phyloP scores from a whole-genome alignment of 1,140 invertebrate genomes.

The Drosophila sulfurigaster region DNA sequence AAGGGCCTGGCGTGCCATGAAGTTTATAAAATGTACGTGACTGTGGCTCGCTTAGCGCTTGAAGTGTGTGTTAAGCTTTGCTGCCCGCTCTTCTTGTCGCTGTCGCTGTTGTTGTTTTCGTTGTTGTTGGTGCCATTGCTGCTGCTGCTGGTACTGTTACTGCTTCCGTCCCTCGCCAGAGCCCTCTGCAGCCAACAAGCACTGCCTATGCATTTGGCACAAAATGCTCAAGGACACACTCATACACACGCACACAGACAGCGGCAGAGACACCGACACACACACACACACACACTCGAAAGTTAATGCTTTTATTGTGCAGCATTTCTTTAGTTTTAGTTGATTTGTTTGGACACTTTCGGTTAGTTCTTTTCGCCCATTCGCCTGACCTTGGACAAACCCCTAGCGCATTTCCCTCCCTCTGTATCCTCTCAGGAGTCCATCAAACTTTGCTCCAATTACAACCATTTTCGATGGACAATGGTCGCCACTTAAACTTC shows the following conservation, averaged over 20 bases:
- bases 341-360: constrained; percentile 75
- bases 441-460: constrained; percentile 52
- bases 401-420: background rate
- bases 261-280: background rate
- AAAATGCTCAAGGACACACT: constrained; percentile 76
- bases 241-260: constrained; percentile 22
- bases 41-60: constrained; percentile 73
- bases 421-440: background rate
- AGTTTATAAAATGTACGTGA: constrained; percentile 80
- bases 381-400: constrained; percentile 60
- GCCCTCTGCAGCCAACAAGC: constrained; percentile 1
- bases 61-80: constrained; percentile 80
- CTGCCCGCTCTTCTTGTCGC: constrained; percentile 30
- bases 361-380: constrained; percentile 48
- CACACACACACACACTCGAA: constrained; percentile 22
- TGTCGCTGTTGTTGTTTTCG: background rate
- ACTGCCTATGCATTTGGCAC: constrained; percentile 66
- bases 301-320: constrained; percentile 77
- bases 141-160: too few relatives aligned
- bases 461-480: constrained; percentile 59
- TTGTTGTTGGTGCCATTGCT: too few relatives aligned
- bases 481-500: constrained; percentile 69
- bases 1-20: constrained; percentile 49
- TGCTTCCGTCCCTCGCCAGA: too few relatives aligned
- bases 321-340: constrained; percentile 72